phyloP scores from a whole-genome alignment of 2,113 vertebrate species.

The Pteruthius melanotis region DNA sequence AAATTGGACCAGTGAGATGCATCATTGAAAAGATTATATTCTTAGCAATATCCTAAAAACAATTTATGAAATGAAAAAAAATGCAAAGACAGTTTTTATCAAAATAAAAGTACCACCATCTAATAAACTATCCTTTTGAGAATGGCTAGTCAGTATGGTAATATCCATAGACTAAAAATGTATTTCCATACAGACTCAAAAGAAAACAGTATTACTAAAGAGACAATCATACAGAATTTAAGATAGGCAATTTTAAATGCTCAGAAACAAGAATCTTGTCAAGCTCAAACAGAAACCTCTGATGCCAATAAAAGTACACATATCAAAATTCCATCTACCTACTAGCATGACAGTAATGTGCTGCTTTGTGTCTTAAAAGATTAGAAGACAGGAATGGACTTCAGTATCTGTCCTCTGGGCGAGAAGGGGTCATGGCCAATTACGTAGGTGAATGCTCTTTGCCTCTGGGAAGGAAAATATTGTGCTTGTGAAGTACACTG shows the following conservation, averaged over 20 bases:
- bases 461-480: not conserved
- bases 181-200: not conserved
- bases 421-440: constrained; percentile 8
- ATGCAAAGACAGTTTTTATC: constrained; percentile 55
- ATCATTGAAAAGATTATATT: constrained; percentile 58
- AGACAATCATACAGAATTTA: constrained; percentile 11
- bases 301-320: constrained; percentile 25
- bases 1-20: constrained; percentile 40
- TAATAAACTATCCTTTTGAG: constrained; percentile 46
- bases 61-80: constrained; percentile 62
- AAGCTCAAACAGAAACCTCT: constrained; percentile 28
- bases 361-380: not conserved
- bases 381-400: constrained; percentile 1
- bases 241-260: constrained; percentile 24
- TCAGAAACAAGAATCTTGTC: constrained; percentile 50
- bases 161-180: constrained; percentile 25
- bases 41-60: constrained; percentile 41
- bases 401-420: not conserved
- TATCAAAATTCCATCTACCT: constrained; percentile 60
- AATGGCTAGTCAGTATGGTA: not conserved
- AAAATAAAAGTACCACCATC: constrained; percentile 60
- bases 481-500: not conserved
- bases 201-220: constrained; percentile 16
- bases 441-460: constrained; percentile 41
- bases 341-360: not conserved